These are phyloP conservation scores for Mamestra brassicae DNA, from an alignment of 2,888 invertebrate species.

Conservation along the genomic window DNA sequence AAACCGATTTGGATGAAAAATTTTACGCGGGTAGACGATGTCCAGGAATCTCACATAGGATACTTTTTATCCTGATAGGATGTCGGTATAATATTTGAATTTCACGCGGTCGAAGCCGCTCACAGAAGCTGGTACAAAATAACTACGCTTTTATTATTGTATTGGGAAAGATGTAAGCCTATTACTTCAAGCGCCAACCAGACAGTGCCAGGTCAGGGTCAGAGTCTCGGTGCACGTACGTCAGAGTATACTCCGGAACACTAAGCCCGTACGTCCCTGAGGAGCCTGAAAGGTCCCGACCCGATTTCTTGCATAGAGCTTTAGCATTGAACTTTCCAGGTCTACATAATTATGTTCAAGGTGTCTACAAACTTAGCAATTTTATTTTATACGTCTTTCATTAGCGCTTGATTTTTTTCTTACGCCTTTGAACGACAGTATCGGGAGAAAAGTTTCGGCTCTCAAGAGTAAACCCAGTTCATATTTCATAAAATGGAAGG, in stretches of 20 bases:
- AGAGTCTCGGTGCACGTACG: not conserved
- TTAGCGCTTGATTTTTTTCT: not conserved
- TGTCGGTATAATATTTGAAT: no score
- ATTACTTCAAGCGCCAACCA: not conserved
- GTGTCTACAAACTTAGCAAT: not conserved
- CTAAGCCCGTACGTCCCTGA: constrained; percentile 26
- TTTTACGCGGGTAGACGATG: no score
- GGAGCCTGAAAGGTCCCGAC: constrained; percentile 19
- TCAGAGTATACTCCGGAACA: constrained; percentile 10
- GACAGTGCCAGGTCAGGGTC: constrained; percentile 12
- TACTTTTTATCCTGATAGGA: no score
- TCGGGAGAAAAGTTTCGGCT: not conserved
- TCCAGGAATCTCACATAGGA: no score
- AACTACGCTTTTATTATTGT: not conserved
- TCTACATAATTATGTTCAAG: not conserved
- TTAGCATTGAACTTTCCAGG: not conserved
- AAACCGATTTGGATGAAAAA: no score
- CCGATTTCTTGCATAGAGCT: constrained; percentile 1
- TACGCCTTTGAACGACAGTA: not conserved
- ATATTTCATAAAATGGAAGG: not conserved
- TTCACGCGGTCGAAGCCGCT: no score
- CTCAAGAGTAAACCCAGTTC: not conserved
- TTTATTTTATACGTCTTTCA: not conserved
- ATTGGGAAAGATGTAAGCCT: not conserved
- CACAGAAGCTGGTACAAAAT: no score